Percentiles rank a stretch among this genome's conserved stretches.
Evolutionary conservation across 2,888 invertebrate genomes (phyloP).

Genomic region (Lasioglossum calceatum): DNA sequence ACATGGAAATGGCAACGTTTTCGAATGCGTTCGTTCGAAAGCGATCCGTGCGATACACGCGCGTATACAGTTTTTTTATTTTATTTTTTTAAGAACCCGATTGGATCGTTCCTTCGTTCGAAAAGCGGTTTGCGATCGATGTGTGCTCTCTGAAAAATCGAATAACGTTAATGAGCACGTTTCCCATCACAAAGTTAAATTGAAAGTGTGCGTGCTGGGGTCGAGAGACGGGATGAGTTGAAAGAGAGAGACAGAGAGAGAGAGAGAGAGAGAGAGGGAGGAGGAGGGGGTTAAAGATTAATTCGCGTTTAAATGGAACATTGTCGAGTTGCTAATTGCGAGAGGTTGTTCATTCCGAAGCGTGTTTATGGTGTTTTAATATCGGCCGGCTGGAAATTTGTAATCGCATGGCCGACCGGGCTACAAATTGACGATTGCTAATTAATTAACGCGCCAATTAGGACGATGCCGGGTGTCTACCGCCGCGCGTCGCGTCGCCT

Average conservation of each 20-base stretch:
- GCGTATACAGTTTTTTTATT: neutral
- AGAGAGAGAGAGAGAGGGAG: neutral
- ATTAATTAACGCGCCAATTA: conserved; percentile 59
- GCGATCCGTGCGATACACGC: neutral
- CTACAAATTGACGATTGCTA: conserved; percentile 52
- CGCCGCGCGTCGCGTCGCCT: neutral
- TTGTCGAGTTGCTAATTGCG: conserved; percentile 31
- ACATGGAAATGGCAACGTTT: neutral
- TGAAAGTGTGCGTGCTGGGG: neutral
- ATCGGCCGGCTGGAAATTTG: conserved; percentile 13
- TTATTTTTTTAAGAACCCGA: neutral
- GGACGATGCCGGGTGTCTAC: conserved; percentile 22
- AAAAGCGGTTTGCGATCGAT: neutral
- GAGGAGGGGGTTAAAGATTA: neutral
- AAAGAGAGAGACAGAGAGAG: neutral
- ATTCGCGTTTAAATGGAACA: neutral
- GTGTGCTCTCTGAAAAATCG: neutral
- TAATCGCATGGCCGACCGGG: conserved; percentile 8
- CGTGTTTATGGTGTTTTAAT: conserved; percentile 42
- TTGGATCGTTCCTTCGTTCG: neutral
- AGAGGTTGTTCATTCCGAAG: conserved; percentile 26
- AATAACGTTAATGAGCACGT: neutral
- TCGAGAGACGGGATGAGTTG: neutral
- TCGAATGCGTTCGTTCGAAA: neutral
- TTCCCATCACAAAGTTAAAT: neutral